Conservation (phyloP, 2,113 vertebrate genomes). For the Heliornis fulica region DNA sequence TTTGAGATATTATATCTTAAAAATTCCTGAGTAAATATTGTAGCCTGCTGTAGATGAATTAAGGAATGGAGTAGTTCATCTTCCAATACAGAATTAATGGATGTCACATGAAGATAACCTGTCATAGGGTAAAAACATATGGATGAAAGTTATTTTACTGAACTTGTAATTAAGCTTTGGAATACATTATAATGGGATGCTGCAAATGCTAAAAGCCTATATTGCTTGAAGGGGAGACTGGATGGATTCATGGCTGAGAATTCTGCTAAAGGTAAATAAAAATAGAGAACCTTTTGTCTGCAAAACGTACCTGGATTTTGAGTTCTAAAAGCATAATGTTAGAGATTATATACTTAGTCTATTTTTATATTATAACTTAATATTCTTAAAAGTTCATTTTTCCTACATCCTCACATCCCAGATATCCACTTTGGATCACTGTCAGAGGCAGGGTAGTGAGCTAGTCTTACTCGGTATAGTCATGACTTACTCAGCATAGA, state of each 20-base stretch:
- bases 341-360: not conserved
- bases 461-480: not conserved
- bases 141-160: not conserved
- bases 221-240: not conserved
- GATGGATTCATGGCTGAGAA: not conserved
- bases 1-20: not conserved
- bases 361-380: not conserved
- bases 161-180: not conserved
- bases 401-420: not conserved
- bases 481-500: no score
- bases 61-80: not conserved
- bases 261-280: not conserved
- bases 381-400: not conserved
- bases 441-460: not conserved
- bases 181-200: not conserved
- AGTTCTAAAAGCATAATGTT: not conserved
- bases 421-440: not conserved
- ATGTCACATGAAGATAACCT: not conserved
- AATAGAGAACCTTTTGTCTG: not conserved
- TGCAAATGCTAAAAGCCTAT: not conserved
- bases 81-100: not conserved
- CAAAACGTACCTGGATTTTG: not conserved
- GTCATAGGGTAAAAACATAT: not conserved
- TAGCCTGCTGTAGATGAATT: not conserved
- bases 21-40: not conserved